These are phyloP conservation scores for Crotalus adamanteus DNA, from an alignment of 2,797 vertebrate genomes.

Conservation along the genomic window DNA sequence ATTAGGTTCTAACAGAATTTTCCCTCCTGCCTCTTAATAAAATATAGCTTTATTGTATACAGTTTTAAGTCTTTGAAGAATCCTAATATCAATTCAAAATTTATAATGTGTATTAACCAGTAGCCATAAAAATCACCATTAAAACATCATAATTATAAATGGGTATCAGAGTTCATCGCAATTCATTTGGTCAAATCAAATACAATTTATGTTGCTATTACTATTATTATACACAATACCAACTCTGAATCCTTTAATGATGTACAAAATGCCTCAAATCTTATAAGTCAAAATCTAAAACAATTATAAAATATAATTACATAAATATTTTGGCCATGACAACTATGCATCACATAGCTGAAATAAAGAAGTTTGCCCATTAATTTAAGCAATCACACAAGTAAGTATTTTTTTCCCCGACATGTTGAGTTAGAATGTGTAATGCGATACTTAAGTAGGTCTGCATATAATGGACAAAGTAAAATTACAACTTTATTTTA, in stretches of 20 bases:
- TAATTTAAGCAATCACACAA: neutral
- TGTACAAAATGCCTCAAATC: neutral
- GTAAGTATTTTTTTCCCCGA: too few species aligned
- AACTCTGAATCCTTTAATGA: neutral
- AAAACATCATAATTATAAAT: neutral
- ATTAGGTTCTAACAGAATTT: neutral
- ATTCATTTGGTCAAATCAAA: neutral
- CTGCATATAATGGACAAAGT: neutral
- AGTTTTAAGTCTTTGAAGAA: neutral
- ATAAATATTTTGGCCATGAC: neutral
- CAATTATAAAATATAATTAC: neutral
- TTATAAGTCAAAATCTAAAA: neutral
- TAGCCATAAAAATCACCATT: neutral
- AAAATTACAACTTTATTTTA: neutral
- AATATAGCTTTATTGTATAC: neutral
- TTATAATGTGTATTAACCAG: neutral
- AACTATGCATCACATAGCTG: neutral
- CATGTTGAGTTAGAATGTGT: neutral
- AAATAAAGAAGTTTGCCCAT: neutral
- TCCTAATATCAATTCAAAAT: neutral
- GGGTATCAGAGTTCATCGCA: neutral
- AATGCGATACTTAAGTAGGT: neutral
- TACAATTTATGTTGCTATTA: neutral
- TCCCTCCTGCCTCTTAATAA: neutral
- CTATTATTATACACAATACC: neutral